These are phyloP conservation scores for Vesta saturnalis DNA, from an alignment of 2,888 invertebrate genomes.

Conservation along the genomic window DNA sequence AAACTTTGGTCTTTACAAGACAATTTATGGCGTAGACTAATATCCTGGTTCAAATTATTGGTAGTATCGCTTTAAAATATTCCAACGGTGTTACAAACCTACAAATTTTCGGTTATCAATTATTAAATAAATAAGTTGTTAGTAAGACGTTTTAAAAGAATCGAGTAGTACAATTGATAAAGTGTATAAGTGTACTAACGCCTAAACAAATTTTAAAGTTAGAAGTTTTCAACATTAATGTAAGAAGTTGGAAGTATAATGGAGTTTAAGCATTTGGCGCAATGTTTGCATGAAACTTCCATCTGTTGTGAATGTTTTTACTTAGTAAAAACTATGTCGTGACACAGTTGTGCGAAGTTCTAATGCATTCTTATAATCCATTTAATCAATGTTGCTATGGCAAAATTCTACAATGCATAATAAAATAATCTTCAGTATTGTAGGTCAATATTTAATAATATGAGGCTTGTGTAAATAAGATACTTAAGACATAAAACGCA, in stretches of 20 bases:
- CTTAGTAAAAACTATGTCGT: slow-evolving; percentile 6
- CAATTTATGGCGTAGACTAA: too few relatives aligned
- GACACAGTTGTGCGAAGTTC: slow-evolving; percentile 6
- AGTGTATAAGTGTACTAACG: too few relatives aligned
- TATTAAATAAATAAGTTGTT: too few relatives aligned
- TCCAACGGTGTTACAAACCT: too few relatives aligned
- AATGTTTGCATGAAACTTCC: slow-evolving; percentile 12
- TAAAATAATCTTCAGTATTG: neutral
- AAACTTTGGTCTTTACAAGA: too few relatives aligned
- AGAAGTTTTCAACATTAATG: slow-evolving; percentile 10
- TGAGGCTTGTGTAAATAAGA: too few relatives aligned
- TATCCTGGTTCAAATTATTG: too few relatives aligned
- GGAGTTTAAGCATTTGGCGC: neutral
- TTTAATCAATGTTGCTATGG: slow-evolving; percentile 9
- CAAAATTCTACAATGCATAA: neutral
- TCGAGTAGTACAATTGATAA: too few relatives aligned
- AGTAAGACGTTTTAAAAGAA: too few relatives aligned
- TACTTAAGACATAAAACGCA: too few relatives aligned
- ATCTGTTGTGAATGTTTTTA: slow-evolving; percentile 3
- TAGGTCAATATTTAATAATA: neutral
- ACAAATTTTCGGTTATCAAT: too few relatives aligned
- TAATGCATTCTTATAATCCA: neutral
- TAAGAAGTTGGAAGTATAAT: slow-evolving; percentile 8
- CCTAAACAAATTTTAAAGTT: neutral
- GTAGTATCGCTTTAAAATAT: too few relatives aligned